Percentiles rank a stretch among this genome's conserved stretches.
Evolutionary conservation across 64 coral and sea anemone genomes (phyloP).

Genomic region (Montipora sp.): DNA sequence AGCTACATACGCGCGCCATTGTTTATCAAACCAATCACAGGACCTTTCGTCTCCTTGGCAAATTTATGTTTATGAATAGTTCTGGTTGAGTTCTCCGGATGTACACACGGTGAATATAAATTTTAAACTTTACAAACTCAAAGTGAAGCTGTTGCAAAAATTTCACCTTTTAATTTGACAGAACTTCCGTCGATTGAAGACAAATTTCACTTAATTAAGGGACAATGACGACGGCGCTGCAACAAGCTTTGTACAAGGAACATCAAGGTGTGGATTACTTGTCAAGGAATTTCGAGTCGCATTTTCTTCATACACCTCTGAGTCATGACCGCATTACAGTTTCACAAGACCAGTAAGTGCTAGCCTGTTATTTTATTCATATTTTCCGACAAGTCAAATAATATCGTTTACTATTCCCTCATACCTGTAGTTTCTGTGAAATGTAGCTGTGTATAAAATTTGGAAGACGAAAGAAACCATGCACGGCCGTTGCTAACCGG

Average conservation of each 20-base stretch:
- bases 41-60: slow-evolving; percentile 21
- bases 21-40: slow-evolving; percentile 31
- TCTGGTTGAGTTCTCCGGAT: slow-evolving; percentile 2
- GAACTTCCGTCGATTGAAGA: neutral
- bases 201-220: neutral
- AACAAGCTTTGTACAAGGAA: slow-evolving; percentile 63
- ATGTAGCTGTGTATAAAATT: neutral
- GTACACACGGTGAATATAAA: neutral
- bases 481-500: slow-evolving; percentile 70
- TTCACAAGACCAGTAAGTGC: slow-evolving; percentile 89
- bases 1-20: neutral
- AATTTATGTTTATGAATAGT: slow-evolving; percentile 43
- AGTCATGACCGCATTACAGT: slow-evolving; percentile 78
- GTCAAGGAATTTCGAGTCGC: slow-evolving; percentile 91
- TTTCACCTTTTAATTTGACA: slow-evolving; percentile 8
- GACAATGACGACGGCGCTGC: slow-evolving; percentile 69
- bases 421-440: neutral
- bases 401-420: neutral
- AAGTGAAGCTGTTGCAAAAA: slow-evolving; percentile 12
- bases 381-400: neutral
- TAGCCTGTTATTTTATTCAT: neutral
- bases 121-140: neutral
- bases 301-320: slow-evolving; percentile 79
- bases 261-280: slow-evolving; percentile 84
- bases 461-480: slow-evolving; percentile 10